Evolutionary conservation across 2,113 vertebrate species (phyloP).

Genomic region (Tauraco erythrolophus): DNA sequence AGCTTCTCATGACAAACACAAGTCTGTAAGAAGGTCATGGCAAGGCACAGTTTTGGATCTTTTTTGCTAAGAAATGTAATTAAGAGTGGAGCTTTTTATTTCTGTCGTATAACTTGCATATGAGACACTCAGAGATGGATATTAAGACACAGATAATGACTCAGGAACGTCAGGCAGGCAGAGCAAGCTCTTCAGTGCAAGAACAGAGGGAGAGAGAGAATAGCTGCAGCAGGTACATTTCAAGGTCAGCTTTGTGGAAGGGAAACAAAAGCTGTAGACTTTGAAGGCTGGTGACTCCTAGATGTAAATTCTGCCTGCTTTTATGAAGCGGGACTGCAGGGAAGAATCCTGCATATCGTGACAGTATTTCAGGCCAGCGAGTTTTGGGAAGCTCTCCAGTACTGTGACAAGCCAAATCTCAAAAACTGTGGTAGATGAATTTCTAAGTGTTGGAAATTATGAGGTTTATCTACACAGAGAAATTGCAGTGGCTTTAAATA

Average conservation of each 20-base stretch:
- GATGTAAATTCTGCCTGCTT: not conserved
- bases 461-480: conserved; percentile 16
- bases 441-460: not conserved
- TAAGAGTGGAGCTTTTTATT: not conserved
- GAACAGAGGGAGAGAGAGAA: not conserved
- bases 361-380: not conserved
- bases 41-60: not conserved
- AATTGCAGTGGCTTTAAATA: conserved; percentile 35
- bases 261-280: not conserved
- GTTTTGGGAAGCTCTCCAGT: conserved; percentile 31
- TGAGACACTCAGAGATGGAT: not conserved
- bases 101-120: not conserved
- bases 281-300: not conserved
- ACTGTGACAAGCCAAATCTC: conserved; percentile 20
- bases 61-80: not conserved
- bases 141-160: not conserved
- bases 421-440: not conserved
- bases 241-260: not conserved
- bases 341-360: not conserved
- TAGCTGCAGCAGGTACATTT: not conserved
- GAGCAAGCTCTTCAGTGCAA: not conserved
- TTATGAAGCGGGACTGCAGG: not conserved
- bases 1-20: not conserved
- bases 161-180: not conserved
- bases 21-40: not conserved